Conservation (phyloP, 2,113 vertebrate species). For the Caracal caracal region DNA sequence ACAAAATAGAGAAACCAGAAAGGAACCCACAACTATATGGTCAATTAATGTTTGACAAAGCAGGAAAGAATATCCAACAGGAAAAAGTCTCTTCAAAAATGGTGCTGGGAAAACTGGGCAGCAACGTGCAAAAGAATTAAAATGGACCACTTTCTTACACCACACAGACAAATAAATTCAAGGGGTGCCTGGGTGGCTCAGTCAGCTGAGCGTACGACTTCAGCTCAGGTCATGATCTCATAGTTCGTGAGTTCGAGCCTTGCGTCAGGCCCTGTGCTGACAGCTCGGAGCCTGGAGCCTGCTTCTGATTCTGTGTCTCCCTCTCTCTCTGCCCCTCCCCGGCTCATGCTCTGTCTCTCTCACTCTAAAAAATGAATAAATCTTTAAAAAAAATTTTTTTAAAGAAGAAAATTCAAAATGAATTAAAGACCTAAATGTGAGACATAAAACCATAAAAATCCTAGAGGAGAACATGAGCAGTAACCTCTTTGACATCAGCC, state of each 20-base stretch:
- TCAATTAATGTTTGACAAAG: neutral
- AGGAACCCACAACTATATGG: neutral
- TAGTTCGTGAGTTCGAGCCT: no score
- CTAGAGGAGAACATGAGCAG: neutral
- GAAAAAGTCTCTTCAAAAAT: neutral
- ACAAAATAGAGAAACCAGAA: neutral
- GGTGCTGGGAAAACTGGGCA: neutral
- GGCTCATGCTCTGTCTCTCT: no score
- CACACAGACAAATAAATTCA: neutral
- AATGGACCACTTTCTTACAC: neutral
- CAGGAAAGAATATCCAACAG: neutral
- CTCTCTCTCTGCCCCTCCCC: no score
- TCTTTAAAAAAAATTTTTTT: no score
- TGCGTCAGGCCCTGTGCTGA: no score
- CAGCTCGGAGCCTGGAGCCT: no score
- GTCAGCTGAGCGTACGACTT: no score
- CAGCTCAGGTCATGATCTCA: no score
- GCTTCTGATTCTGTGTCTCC: no score
- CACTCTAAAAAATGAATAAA: no score
- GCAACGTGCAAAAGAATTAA: neutral
- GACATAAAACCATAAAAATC: neutral
- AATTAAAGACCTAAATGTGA: neutral
- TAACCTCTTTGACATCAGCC: neutral
- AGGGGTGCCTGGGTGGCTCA: no score
- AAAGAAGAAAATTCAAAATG: neutral